phyloP scores from a whole-genome alignment of 2,797 vertebrate species.

The Merluccius polli region DNA sequence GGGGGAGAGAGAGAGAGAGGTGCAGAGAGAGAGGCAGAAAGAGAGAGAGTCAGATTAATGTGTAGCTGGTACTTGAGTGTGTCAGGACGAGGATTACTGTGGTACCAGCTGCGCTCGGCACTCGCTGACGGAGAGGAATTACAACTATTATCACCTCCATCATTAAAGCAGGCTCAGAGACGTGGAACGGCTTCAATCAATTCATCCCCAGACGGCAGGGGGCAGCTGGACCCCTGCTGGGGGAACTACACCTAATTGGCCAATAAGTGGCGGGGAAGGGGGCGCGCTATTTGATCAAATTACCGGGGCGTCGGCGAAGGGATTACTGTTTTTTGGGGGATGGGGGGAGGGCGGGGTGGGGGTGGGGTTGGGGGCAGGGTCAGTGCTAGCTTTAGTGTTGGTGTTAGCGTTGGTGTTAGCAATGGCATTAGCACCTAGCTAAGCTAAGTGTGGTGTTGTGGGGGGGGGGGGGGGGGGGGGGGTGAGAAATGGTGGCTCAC shows the following conservation, averaged over 20 bases:
- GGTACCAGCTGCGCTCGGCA: constrained; percentile 93
- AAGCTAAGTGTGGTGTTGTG: constrained; percentile 60
- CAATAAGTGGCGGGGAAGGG: constrained; percentile 99
- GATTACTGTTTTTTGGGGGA: constrained; percentile 80
- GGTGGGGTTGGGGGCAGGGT: constrained; percentile 62
- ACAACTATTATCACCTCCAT: constrained; percentile 99
- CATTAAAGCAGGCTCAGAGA: constrained; percentile 98
- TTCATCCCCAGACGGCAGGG: constrained; percentile 94
- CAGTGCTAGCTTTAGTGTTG: constrained; percentile 22
- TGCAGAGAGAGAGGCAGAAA: constrained; percentile 58
- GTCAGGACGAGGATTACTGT: constrained; percentile 91
- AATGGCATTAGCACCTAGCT: constrained; percentile 58
- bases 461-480: constrained; percentile 78
- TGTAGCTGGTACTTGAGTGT: constrained; percentile 83
- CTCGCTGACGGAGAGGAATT: constrained; percentile 99
- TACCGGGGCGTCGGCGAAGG: constrained; percentile 81
- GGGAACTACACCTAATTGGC: constrained; percentile 99
- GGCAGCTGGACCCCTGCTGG: constrained; percentile 98
- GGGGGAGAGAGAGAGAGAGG: constrained; percentile 35
- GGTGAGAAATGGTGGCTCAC: constrained; percentile 93
- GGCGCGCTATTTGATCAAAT: constrained; percentile 96
- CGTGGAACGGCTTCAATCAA: constrained; percentile 97
- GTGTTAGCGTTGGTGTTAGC: constrained; percentile 2
- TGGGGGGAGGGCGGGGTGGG: constrained; percentile 71
- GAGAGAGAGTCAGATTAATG: constrained; percentile 86